Evolutionary conservation across 2,888 invertebrate species (phyloP), one percentile per base, ranked within the genome.

Genomic region (Megalurothrips usitatus): DNA sequence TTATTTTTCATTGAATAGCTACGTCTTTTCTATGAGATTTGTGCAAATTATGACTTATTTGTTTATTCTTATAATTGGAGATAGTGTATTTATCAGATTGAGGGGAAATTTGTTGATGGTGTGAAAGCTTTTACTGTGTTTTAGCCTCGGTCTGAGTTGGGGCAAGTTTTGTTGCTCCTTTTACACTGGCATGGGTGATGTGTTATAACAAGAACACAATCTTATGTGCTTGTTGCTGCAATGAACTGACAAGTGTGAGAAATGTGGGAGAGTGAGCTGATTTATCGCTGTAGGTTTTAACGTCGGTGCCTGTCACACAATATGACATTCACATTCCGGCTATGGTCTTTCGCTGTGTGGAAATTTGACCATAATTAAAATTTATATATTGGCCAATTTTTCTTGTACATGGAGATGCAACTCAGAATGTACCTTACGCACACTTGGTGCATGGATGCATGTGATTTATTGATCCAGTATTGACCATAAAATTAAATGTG

Each of bases 21-120:
- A 75, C 26, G 23, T 75, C 68, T 75, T 75, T 75, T 75, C 12
- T 75, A 75, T 75, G 23, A 75, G 26, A 75, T 75, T 75, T 75
- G 68, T 75, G 68, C 68, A 75, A 75, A 75, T 75, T 75, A 75
- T 75, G 68, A 75, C 68, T 75, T 75, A 75, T 75, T 75, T 75
- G 68, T 75, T 75, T 75, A 75, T 75, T 75, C 68, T 75, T 75
- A 75, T 75, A 75, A 75, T 75, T 75, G 68, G 26, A 75, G 68
- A 75, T 75, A 75, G 68, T 75, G 68, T 75, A 75, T 75, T 75
- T 75, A 75, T 75, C 68, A 75, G 68, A 75, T 26, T 26, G 68
- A 75, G 68, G 68, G 68, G 12, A 75, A 75, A 75, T 75, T 75
- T 75, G 68, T 75, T 75, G 68, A 75, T 75, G 68, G 68, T 75